These are phyloP conservation scores for Tridacna gigas DNA, from an alignment of 2,888 invertebrate species.

Conservation along the genomic window DNA sequence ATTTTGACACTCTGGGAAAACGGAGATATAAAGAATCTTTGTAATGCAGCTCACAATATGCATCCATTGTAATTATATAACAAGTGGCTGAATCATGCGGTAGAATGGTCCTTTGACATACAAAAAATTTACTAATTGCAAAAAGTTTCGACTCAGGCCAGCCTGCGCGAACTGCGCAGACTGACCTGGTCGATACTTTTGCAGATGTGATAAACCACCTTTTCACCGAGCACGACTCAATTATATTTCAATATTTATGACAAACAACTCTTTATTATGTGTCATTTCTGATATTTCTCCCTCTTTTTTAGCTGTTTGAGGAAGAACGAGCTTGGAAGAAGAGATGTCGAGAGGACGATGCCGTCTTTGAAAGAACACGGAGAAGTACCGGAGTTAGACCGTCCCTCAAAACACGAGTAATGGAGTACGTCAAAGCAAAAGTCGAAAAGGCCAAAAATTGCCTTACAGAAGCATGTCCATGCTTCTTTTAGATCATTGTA, in stretches of 20 bases:
- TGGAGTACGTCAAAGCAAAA: not conserved
- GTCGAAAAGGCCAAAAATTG: not conserved
- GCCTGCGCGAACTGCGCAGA: no score
- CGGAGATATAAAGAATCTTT: no score
- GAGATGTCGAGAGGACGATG: constrained; percentile 11
- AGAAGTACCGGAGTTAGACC: not conserved
- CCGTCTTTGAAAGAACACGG: not conserved
- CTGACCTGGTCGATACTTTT: not conserved
- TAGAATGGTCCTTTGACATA: no score
- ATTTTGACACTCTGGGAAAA: no score
- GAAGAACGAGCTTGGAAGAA: constrained; percentile 24
- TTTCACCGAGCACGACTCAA: not conserved
- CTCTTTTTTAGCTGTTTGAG: not conserved
- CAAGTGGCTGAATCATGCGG: no score
- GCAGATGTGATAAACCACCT: not conserved
- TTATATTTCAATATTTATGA: no score
- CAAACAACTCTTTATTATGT: no score
- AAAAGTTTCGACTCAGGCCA: no score
- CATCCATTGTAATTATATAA: no score
- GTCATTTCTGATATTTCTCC: no score
- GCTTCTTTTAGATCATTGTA: constrained; percentile 7
- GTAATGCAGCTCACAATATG: no score
- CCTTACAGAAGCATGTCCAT: not conserved
- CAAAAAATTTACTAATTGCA: no score
- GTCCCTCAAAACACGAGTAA: not conserved